These are phyloP conservation scores for Orthosia gracilis DNA, from an alignment of 2,888 invertebrate genomes.

Conservation along the genomic window DNA sequence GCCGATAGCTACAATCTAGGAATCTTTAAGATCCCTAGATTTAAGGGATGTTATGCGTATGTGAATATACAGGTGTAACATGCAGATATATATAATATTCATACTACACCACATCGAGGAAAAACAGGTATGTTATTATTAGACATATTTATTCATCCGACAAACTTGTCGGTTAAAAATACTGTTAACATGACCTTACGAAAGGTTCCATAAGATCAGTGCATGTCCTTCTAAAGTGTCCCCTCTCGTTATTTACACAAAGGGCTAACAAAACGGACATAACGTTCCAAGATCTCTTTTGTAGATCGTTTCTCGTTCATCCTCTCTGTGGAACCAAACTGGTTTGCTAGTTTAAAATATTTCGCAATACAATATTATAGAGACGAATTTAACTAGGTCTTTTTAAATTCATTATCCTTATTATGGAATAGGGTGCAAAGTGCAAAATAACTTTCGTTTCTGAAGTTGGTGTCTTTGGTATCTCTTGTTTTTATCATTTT, in stretches of 20 bases:
- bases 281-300: slow-evolving; percentile 9
- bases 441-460: no score
- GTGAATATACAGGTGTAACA: no score
- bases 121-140: neutral
- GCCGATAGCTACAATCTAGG: no score
- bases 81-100: neutral
- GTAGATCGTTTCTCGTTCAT: neutral
- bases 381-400: neutral
- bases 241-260: slow-evolving; percentile 26
- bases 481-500: no score
- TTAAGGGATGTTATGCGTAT: no score
- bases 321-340: slow-evolving; percentile 2
- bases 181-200: neutral
- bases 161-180: neutral
- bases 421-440: neutral
- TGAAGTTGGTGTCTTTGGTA: no score
- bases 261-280: slow-evolving; percentile 11
- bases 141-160: neutral
- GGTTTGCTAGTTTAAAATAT: neutral
- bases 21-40: no score
- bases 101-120: neutral
- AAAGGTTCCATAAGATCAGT: neutral
- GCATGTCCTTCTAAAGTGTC: slow-evolving; percentile 4
- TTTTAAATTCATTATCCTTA: neutral
- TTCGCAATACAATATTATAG: neutral